phyloP scores from a whole-genome alignment of 2,113 vertebrate genomes.

The Cryptotis parvus region DNA sequence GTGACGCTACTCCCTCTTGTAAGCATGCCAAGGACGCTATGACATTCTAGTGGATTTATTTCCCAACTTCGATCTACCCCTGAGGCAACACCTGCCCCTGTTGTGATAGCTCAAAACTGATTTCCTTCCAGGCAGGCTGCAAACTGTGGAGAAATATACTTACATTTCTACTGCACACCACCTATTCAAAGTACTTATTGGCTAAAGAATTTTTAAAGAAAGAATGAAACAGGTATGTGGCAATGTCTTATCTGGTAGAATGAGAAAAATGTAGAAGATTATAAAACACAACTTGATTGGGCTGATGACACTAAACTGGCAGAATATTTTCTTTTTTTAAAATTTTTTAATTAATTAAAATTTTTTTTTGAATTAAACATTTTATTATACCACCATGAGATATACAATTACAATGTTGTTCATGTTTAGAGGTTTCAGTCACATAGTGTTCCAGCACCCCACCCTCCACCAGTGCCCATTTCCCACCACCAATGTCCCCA shows the following conservation, averaged over 20 bases:
- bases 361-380: too few relatives aligned
- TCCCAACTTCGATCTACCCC: not conserved
- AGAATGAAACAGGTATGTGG: not conserved
- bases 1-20: not conserved
- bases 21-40: not conserved
- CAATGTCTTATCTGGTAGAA: slow-evolving; percentile 42
- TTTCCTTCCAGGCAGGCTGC: not conserved
- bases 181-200: not conserved
- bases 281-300: slow-evolving; percentile 9
- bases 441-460: too few relatives aligned
- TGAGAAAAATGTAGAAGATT: slow-evolving; percentile 7
- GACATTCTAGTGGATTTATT: not conserved
- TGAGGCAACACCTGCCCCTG: not conserved
- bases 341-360: too few relatives aligned
- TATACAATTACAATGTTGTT: too few relatives aligned
- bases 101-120: not conserved
- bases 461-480: too few relatives aligned
- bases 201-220: slow-evolving; percentile 10
- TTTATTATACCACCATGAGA: too few relatives aligned
- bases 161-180: not conserved
- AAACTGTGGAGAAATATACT: not conserved
- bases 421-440: too few relatives aligned
- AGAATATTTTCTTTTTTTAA: slow-evolving; percentile 35
- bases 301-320: not conserved
- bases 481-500: too few relatives aligned